Evolutionary conservation across 64 coral and sea anemone species (phyloP), one percentile per base, ranked within the genome.

Genomic region (Montipora capricornis): DNA sequence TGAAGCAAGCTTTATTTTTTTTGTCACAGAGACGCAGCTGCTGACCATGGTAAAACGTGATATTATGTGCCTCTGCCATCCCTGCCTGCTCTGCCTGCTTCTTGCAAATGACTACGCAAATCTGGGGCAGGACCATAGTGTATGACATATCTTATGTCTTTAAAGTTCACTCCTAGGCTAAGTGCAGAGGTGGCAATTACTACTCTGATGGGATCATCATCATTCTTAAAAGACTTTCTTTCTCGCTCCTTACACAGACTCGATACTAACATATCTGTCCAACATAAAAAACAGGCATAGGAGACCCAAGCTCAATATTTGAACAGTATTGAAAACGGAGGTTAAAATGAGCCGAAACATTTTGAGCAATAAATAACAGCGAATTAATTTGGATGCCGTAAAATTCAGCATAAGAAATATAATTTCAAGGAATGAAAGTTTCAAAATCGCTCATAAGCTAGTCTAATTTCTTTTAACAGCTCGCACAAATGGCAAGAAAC

Each of bases 71-170:
- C 13, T 78, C 15, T 78, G 14, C 76, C 76, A 49, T 79, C 77
- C 19, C 77, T 79, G 47, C 77, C 77, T 19, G 77, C 77, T 79
- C 77, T 79, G 6, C 47, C 44, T 15, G 37, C 75, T 77, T 79
- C 77, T 19, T 79, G 77, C 47, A 79, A 79, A 8, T 79, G 12
- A 52, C 77, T 79, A 14, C 77, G 14, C 13, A 79, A 49, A 79
- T 79, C 77, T 51, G 14, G 77, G 8, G 77, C 77, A 79, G 77
- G 77, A 19, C 77, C 77, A 79, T 79, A 79, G 47, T 79, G 77
- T 14, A 79, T 79, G 11, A 79, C 77, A 79, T 79, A 79, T 79
- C 77, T 79, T 79, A 79, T 53, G 77, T 79, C 77, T 53, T 79
- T 50, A 15, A 78, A 78, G 46, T 78, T 78, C 14, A 78, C 45